These are phyloP conservation scores for Desmophyllum pertusum DNA, from an alignment of 92 coral and sea anemone genomes.

Conservation along the genomic window DNA sequence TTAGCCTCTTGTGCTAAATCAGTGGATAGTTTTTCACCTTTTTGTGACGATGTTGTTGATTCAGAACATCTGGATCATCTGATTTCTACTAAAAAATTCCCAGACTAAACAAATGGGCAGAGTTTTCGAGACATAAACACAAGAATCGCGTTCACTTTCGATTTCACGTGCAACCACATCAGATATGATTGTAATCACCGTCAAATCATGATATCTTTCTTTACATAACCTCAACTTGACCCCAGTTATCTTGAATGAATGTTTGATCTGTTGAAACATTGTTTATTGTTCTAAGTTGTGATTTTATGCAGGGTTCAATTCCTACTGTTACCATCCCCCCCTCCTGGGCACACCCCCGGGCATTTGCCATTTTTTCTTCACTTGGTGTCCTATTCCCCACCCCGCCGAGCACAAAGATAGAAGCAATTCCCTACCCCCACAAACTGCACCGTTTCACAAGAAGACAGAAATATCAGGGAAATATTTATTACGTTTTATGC, in stretches of 20 bases:
- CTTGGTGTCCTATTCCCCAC: too few relatives aligned
- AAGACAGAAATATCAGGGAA: too few relatives aligned
- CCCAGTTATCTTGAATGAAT: neutral
- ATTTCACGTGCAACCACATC: neutral
- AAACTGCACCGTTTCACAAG: too few relatives aligned
- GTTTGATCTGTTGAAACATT: neutral
- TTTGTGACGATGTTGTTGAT: neutral
- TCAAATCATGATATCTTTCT: neutral
- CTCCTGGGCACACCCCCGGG: too few relatives aligned
- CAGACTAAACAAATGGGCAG: conserved; percentile 18
- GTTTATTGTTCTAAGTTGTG: neutral
- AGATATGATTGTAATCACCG: neutral
- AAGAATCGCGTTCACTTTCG: neutral
- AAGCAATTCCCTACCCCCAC: too few relatives aligned
- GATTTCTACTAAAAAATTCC: neutral
- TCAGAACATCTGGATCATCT: neutral
- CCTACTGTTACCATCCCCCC: too few relatives aligned
- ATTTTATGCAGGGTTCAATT: too few relatives aligned
- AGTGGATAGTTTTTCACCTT: neutral
- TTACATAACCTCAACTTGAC: neutral
- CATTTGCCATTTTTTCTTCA: too few relatives aligned
- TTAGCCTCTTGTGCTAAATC: neutral
- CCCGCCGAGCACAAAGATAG: too few relatives aligned
- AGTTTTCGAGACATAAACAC: neutral
- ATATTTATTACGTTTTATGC: too few relatives aligned